A percentile compares a stretch with the other conserved stretches of the same genome.
phyloP scores from a whole-genome alignment of 2,113 vertebrate species.

The Brachypodius melanocephalos region DNA sequence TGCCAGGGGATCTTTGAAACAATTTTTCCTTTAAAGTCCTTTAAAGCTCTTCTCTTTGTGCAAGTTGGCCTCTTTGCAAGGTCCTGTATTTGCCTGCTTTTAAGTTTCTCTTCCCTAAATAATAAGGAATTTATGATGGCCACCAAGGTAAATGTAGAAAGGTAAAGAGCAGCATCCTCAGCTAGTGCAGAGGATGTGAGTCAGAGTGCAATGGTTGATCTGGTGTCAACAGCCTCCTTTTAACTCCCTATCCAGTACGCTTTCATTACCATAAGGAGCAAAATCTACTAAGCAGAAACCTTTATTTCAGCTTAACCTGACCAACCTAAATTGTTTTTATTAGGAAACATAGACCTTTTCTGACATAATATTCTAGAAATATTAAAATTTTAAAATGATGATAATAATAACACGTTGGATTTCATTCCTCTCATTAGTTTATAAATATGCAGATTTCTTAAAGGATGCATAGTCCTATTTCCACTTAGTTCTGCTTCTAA shows the following conservation, averaged over 20 bases:
- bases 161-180: background rate
- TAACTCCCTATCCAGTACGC: background rate
- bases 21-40: background rate
- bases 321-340: background rate
- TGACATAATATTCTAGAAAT: background rate
- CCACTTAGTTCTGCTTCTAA: background rate
- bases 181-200: background rate
- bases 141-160: background rate
- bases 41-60: background rate
- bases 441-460: background rate
- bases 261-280: background rate
- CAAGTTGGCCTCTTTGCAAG: background rate
- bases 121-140: background rate
- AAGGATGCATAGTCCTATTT: background rate
- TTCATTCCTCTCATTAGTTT: background rate
- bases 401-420: background rate
- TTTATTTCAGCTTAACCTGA: background rate
- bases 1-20: background rate
- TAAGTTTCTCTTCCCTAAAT: background rate
- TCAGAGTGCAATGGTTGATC: background rate
- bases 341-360: background rate
- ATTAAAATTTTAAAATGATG: fast-evolving
- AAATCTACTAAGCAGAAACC: background rate
- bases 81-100: background rate
- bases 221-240: background rate